phyloP scores from a whole-genome alignment of 2,888 invertebrate species.

The Dasypolia templi region DNA sequence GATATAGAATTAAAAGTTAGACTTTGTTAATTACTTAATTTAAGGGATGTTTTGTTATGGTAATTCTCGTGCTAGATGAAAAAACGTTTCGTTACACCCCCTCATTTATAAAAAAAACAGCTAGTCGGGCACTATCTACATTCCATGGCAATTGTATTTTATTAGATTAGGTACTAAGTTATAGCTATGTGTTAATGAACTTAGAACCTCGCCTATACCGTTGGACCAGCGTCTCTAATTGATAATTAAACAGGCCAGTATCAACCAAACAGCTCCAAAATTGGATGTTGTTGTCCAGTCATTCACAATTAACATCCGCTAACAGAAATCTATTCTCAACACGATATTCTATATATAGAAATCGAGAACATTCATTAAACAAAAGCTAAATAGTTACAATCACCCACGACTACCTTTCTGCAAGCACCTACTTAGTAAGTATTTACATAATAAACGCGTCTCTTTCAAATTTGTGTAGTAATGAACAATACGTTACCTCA shows the following conservation, averaged over 20 bases:
- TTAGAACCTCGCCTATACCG: too few relatives aligned
- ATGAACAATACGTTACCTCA: slow-evolving; percentile 39
- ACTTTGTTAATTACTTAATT: slow-evolving; percentile 18
- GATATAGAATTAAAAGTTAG: slow-evolving; percentile 35
- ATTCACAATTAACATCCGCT: neutral
- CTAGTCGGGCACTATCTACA: neutral
- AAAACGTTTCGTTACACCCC: neutral
- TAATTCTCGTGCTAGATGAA: neutral
- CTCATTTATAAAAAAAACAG: neutral
- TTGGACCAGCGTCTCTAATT: neutral
- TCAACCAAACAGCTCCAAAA: neutral
- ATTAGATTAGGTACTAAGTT: neutral
- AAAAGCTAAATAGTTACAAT: slow-evolving; percentile 1
- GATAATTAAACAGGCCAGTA: neutral
- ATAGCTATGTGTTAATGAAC: too few relatives aligned
- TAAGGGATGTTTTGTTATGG: neutral
- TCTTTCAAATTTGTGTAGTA: slow-evolving; percentile 31
- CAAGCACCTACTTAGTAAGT: slow-evolving; percentile 7
- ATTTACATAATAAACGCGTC: slow-evolving; percentile 12
- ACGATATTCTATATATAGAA: slow-evolving; percentile 3
- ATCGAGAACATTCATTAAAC: neutral
- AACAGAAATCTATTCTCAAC: neutral
- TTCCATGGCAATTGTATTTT: neutral
- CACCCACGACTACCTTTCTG: slow-evolving; percentile 1
- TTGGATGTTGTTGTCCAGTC: neutral